phyloP scores from a whole-genome alignment of 2,797 vertebrate species.

The Pseudochaenichthys georgianus region DNA sequence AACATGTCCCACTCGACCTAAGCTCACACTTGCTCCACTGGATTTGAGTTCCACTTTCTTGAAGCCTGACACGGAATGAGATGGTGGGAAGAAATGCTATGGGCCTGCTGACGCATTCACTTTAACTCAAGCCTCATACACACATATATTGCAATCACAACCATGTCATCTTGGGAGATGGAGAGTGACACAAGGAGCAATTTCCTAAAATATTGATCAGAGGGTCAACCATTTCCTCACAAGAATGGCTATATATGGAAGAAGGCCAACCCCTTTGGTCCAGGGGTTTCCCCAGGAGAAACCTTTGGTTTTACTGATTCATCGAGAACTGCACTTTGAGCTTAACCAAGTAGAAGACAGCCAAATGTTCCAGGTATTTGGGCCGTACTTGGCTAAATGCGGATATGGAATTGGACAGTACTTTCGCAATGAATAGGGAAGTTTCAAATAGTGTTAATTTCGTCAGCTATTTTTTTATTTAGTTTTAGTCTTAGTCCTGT shows the following conservation, averaged over 20 bases:
- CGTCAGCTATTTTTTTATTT: too few species aligned
- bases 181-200: constrained; percentile 79
- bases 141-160: constrained; percentile 46
- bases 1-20: constrained; percentile 83
- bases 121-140: constrained; percentile 68
- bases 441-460: neutral
- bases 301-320: constrained; percentile 43
- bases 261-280: constrained; percentile 49
- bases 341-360: constrained; percentile 24
- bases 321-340: constrained; percentile 39
- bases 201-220: constrained; percentile 88
- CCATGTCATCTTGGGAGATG: constrained; percentile 70
- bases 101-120: constrained; percentile 74
- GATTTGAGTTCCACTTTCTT: constrained; percentile 81
- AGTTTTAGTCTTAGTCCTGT: too few species aligned
- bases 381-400: neutral
- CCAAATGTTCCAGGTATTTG: constrained; percentile 6
- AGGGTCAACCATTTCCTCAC: constrained; percentile 83
- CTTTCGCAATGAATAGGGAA: neutral
- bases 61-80: constrained; percentile 64
- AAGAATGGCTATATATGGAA: constrained; percentile 77
- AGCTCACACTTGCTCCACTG: constrained; percentile 76
- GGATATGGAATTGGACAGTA: neutral
- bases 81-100: constrained; percentile 66
- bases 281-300: constrained; percentile 48